Conservation (phyloP, 2,797 vertebrate species). For the Gambelia wislizenii region DNA sequence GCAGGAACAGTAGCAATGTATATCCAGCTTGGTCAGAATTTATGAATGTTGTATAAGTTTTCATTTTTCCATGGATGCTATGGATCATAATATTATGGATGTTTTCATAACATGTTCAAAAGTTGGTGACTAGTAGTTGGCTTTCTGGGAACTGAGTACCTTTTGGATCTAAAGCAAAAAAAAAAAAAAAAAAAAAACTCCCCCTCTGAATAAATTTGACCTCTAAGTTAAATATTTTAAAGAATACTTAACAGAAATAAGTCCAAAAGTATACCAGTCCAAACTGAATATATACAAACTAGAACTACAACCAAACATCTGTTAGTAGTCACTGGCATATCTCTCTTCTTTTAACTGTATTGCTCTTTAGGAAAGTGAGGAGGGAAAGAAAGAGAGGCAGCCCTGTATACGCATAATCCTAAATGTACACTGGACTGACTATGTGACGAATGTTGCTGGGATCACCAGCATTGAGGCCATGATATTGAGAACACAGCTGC, state of each 20-base stretch:
- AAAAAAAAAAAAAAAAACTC: too few species aligned
- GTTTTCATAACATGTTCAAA: not conserved
- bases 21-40: not conserved
- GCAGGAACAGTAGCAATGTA: too few species aligned
- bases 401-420: too few species aligned
- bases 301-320: not conserved
- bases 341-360: not conserved
- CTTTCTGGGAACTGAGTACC: not conserved
- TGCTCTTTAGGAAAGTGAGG: not conserved
- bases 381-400: not conserved
- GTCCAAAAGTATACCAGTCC: not conserved
- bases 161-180: not conserved
- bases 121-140: too few species aligned
- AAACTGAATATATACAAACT: not conserved
- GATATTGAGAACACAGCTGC: too few species aligned
- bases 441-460: too few species aligned
- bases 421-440: too few species aligned
- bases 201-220: not conserved
- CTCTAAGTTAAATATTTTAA: not conserved
- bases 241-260: not conserved
- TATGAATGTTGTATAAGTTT: not conserved
- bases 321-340: not conserved
- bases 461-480: too few species aligned
- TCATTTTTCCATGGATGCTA: not conserved
- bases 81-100: not conserved